Base-by-base conservation (phyloP, 2,113 vertebrate species). In the Sceloporus tristichus region DNA sequence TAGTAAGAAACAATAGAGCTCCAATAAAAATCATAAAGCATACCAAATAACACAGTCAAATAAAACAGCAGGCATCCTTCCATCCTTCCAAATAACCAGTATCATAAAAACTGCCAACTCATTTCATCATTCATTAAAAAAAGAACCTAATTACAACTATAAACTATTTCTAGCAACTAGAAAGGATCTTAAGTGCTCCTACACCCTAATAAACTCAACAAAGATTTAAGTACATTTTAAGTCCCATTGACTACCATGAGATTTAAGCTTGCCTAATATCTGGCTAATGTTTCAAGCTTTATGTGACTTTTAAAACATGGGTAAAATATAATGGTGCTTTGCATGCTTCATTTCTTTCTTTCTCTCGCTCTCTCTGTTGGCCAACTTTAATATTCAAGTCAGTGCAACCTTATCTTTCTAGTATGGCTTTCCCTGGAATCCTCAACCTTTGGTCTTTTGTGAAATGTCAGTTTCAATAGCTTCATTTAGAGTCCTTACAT, bases 271-370 rank as follows among this genome's bases (percentile, higher is more conserved):
- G 85, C 19, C 75, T 68, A 34, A 85, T 77, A 70, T 65, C 90
- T 84, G 70, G 87, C 66, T 89, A 91, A 77, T 88, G 82, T 29
- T 85, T 82, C 84, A 85, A 87, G 13, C 65, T 73, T 79, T 42
- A 71, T 1, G 27, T 25, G 10, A 53, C n/a, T 90, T 87, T 80
- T 59, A 78, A 93, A 91, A 16, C 76, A 77, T 78, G 87, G 81
- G 7, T 42, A 78, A 79, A 88, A 91, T 76, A 74, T 81, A 29
- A 40, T 38, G 85, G 74, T 13, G 74, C 91, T 59, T 56, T 18
- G 48, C 88, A 85, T 84, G 40, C 38, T 75, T 79, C 6, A 75
- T 89, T 89, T 89, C 73, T 75, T 83, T 62, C 18, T 59, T 59
- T 59, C 56, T 59, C 62, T 62, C 65, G 62, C n/a, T 73, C 14